phyloP scores from a whole-genome alignment of 1,140 invertebrate species.

The Palaemon carinicauda region DNA sequence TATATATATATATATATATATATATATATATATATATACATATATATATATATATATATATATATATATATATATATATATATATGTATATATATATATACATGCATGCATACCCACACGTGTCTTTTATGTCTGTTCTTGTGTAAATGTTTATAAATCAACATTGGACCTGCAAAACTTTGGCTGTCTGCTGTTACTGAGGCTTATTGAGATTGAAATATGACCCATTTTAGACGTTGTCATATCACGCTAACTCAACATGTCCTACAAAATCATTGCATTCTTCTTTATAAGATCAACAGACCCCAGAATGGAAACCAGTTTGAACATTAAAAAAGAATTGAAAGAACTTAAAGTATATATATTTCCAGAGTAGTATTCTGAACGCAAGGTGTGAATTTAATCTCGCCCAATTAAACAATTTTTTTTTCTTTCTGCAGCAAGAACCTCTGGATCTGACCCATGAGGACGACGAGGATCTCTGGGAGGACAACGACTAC shows the following conservation, averaged over 20 bases:
- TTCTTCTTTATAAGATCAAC: no score
- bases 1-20: background rate
- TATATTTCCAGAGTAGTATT: no score
- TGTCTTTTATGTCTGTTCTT: background rate
- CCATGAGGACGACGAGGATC: background rate
- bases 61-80: background rate
- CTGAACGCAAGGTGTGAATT: background rate
- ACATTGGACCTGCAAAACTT: no score
- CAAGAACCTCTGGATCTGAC: constrained; percentile 4
- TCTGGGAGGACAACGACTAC: constrained; percentile 13
- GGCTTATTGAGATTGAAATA: no score
- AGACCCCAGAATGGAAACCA: no score
- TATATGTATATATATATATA: background rate
- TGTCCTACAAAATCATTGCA: no score
- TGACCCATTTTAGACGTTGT: no score
- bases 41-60: background rate
- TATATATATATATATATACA: background rate
- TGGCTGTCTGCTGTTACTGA: no score
- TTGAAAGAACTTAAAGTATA: no score
- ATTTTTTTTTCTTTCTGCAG: background rate
- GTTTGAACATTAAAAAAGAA: no score
- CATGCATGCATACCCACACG: background rate
- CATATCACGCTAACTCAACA: background rate
- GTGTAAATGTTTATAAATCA: background rate
- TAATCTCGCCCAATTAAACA: no score